These are phyloP conservation scores for Kryptolebias ocellatus DNA, from an alignment of 2,797 vertebrate species.

Conservation along the genomic window DNA sequence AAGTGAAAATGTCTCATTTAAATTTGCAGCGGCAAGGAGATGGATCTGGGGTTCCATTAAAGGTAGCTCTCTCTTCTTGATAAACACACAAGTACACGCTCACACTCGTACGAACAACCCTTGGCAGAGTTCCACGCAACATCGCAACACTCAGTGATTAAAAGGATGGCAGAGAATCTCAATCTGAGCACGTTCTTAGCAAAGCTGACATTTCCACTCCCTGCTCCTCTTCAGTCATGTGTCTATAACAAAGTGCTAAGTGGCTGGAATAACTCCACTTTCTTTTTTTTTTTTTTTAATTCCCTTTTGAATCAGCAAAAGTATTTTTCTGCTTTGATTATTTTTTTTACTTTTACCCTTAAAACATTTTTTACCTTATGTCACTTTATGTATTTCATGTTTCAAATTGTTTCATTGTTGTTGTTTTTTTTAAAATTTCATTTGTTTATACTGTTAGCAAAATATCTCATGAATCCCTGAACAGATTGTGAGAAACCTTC, in stretches of 20 bases:
- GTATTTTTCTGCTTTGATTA: not conserved
- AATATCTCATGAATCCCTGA: too few relatives aligned
- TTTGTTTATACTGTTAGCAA: too few relatives aligned
- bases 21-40: slow-evolving; percentile 68
- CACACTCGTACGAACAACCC: slow-evolving; percentile 34
- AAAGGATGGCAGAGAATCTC: slow-evolving; percentile 60
- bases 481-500: too few relatives aligned
- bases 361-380: not conserved
- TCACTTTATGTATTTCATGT: not conserved
- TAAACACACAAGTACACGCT: slow-evolving; percentile 50
- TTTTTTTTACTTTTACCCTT: not conserved
- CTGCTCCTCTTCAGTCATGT: slow-evolving; percentile 58
- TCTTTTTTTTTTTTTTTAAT: slow-evolving; percentile 32
- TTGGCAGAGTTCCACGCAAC: slow-evolving; percentile 45
- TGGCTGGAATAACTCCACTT: slow-evolving; percentile 41
- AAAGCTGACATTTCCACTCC: slow-evolving; percentile 75
- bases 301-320: slow-evolving; percentile 10
- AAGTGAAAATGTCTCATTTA: slow-evolving; percentile 81
- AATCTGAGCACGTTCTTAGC: slow-evolving; percentile 69
- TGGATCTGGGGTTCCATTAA: slow-evolving; percentile 64
- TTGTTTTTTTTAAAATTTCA: not conserved
- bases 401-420: not conserved
- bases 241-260: slow-evolving; percentile 51
- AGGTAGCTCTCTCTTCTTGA: slow-evolving; percentile 48
- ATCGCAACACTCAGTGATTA: slow-evolving; percentile 64